Percentiles rank a stretch among this genome's conserved stretches.
Evolutionary conservation across 2,797 vertebrate species (phyloP).

Genomic region (Dermochelys coriacea): DNA sequence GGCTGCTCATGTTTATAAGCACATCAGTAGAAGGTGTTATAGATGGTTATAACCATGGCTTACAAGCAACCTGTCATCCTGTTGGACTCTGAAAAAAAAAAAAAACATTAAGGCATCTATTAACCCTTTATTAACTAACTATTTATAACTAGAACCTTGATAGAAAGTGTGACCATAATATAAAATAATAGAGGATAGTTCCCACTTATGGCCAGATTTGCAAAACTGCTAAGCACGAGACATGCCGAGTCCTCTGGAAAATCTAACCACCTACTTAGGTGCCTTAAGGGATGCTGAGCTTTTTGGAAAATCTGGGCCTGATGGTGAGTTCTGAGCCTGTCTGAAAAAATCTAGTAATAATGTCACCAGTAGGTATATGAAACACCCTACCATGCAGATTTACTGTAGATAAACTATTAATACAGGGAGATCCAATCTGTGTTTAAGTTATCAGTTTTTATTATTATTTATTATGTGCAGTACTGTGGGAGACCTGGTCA

Average conservation of each 20-base stretch:
- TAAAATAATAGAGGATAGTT: neutral
- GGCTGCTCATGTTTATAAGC: neutral
- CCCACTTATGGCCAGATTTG: neutral
- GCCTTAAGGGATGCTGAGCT: neutral
- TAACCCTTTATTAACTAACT: neutral
- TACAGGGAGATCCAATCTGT: neutral
- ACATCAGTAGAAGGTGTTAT: neutral
- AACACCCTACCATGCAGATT: neutral
- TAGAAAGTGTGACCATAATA: neutral
- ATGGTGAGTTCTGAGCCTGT: neutral
- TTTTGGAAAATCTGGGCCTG: neutral
- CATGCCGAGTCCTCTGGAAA: neutral
- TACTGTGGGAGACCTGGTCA: neutral
- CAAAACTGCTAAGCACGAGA: neutral
- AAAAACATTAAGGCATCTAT: neutral
- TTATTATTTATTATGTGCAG: neutral
- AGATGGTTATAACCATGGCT: neutral
- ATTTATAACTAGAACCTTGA: neutral
- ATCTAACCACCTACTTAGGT: neutral
- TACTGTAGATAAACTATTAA: neutral
- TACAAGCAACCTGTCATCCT: neutral
- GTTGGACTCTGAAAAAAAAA: neutral
- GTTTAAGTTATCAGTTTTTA: neutral
- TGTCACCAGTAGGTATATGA: neutral
- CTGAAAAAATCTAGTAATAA: neutral